Conservation (phyloP, 2,113 vertebrate genomes). For the Cheilinus undulatus region DNA sequence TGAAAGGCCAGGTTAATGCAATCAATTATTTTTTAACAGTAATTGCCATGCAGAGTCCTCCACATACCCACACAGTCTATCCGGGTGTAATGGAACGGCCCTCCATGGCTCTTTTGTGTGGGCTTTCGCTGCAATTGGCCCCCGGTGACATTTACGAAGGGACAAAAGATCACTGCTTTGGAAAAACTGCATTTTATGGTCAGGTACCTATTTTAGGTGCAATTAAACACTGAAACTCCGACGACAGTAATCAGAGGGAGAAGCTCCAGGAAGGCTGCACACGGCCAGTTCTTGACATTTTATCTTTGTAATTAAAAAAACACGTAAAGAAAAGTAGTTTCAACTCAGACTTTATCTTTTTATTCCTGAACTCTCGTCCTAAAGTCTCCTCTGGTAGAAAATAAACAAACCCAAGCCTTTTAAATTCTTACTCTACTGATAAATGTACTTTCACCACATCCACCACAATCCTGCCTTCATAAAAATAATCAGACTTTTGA, state of each 20-base stretch:
- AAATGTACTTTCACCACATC: too few relatives aligned
- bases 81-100: slow-evolving; percentile 58
- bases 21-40: slow-evolving; percentile 79
- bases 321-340: too few relatives aligned
- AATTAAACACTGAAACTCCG: slow-evolving; percentile 43
- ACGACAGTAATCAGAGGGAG: too few relatives aligned
- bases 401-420: too few relatives aligned
- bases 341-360: too few relatives aligned
- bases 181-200: slow-evolving; percentile 48
- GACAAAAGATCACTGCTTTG: slow-evolving; percentile 63
- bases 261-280: not conserved
- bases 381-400: too few relatives aligned
- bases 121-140: slow-evolving; percentile 44
- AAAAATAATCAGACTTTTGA: too few relatives aligned
- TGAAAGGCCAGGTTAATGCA: slow-evolving; percentile 79
- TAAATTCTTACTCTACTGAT: too few relatives aligned
- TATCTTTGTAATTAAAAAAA: too few relatives aligned
- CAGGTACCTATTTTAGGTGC: slow-evolving; percentile 14
- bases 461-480: too few relatives aligned
- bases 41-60: slow-evolving; percentile 73
- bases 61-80: slow-evolving; percentile 70
- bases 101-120: slow-evolving; percentile 60
- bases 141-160: slow-evolving; percentile 73
- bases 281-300: not conserved
- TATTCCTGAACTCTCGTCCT: too few relatives aligned